These are phyloP conservation scores for Oconnorella tubifera DNA, from an alignment of 2,888 invertebrate genomes.

Conservation along the genomic window DNA sequence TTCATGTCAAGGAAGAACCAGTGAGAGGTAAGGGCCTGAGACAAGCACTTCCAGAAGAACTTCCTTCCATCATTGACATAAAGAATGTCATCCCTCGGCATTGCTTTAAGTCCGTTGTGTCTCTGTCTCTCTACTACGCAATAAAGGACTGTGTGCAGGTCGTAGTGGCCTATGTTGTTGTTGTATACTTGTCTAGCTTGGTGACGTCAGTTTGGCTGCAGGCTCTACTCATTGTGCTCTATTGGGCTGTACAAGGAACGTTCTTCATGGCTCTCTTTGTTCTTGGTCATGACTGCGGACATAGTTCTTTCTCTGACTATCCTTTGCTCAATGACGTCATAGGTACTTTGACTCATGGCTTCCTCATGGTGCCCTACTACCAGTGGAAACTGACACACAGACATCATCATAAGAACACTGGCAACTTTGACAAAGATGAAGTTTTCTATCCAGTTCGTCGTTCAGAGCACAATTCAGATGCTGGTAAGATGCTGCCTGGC, in stretches of 20 bases:
- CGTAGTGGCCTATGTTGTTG: slow-evolving; percentile 29
- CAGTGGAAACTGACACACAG: slow-evolving; percentile 50
- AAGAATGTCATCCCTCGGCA: slow-evolving; percentile 43
- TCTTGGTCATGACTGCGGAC: slow-evolving; percentile 50
- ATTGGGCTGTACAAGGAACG: slow-evolving; percentile 49
- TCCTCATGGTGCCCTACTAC: slow-evolving; percentile 48
- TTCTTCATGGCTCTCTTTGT: slow-evolving; percentile 48
- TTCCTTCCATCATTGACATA: slow-evolving; percentile 46
- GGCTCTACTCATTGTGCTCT: slow-evolving; percentile 35
- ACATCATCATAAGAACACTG: slow-evolving; percentile 49
- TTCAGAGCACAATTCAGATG: slow-evolving; percentile 6
- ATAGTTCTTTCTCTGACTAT: slow-evolving; percentile 47
- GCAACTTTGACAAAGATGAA: slow-evolving; percentile 51
- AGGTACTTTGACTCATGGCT: slow-evolving; percentile 44
- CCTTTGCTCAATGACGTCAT: slow-evolving; percentile 43
- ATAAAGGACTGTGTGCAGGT: slow-evolving; percentile 42
- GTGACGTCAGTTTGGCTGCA: slow-evolving; percentile 7
- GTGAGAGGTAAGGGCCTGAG: slow-evolving; percentile 25
- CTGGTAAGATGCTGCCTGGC: slow-evolving; percentile 26
- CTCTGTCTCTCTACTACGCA: slow-evolving; percentile 44
- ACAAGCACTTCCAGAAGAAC: slow-evolving; percentile 31
- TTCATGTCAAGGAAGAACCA: slow-evolving; percentile 17
- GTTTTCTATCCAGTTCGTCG: slow-evolving; percentile 47
- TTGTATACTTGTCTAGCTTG: slow-evolving; percentile 15
- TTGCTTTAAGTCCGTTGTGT: slow-evolving; percentile 43